phyloP scores from a whole-genome alignment of 2,888 invertebrate species.

The Callosobruchus maculatus region DNA sequence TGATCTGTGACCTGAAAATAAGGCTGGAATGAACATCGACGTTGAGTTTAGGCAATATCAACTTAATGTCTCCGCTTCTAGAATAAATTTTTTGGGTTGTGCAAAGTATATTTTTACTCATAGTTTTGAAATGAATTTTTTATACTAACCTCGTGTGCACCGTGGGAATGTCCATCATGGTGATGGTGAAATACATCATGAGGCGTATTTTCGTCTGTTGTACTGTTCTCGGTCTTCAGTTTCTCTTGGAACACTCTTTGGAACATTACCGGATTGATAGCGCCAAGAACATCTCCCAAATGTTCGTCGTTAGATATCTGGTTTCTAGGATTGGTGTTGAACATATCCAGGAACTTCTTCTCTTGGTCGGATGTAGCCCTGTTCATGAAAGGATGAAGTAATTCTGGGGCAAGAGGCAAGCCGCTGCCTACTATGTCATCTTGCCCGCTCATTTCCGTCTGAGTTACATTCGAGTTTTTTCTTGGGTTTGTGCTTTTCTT shows the following conservation, averaged over 20 bases:
- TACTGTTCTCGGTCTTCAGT: slow-evolving; percentile 10
- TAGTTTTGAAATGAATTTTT: too few relatives aligned
- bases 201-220: neutral
- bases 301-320: slow-evolving; percentile 8
- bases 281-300: slow-evolving; percentile 23
- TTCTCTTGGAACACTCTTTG: slow-evolving; percentile 29
- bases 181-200: neutral
- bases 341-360: slow-evolving; percentile 14
- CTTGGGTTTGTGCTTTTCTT: neutral
- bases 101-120: too few relatives aligned
- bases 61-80: too few relatives aligned
- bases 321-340: neutral
- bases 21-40: too few relatives aligned
- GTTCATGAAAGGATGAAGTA: slow-evolving; percentile 30
- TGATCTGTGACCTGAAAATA: neutral
- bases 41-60: too few relatives aligned
- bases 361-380: slow-evolving; percentile 16
- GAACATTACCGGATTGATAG: slow-evolving; percentile 31
- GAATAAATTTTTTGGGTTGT: too few relatives aligned
- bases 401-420: neutral
- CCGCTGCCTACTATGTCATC: slow-evolving; percentile 18
- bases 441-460: neutral
- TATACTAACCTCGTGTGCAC: neutral
- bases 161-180: neutral
- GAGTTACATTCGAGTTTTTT: slow-evolving; percentile 1